Base-by-base conservation (phyloP, 2,797 vertebrate species). In the Mus caroli region DNA sequence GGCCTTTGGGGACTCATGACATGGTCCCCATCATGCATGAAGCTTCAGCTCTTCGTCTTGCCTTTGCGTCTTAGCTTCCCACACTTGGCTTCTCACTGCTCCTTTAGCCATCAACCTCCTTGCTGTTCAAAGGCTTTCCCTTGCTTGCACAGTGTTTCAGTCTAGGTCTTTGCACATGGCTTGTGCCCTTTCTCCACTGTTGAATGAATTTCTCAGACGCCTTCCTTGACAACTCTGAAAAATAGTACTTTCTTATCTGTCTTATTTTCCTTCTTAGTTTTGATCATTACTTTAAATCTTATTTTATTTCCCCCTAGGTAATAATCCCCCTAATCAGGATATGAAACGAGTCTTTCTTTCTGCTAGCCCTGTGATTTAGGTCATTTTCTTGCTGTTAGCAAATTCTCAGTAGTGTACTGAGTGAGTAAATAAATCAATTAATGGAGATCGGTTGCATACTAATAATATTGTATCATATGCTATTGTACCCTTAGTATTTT, bases 61-160 rank as follows among this genome's bases (percentile, higher is more conserved):
- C 3, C 34, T 50, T 46, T 85, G 9, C 0, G n/a, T 8, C 52
- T 50, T 84, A 28, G 7, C n/a, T 92, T 13, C 46, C 1, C 6
- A 14, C 20, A 50, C 19, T 43, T 5, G 67, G 3, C 4, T 86
- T 85, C 37, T 67, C 50, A 0, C 34, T 50, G 0, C 24, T 87
- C n/a, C 17, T 58, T 28, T n/a, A 43, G 9, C 20, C 60, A 37
- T 76, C 43, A 43, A 9, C 31, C 14, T 88, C 6, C n/a, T 91
- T 92, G 28, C 17, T 73, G 26, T 46, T 26, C 24, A 19, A 28
- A 88, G 40, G 24, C 86, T 73, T 92, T 40, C 46, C 17, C 0
- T 85, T 93, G 37, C 67, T 90, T 94, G 37, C 64, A 67, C 71
- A 60, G 28, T 76, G 26, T 40, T 93, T 87, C 58, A 54, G 20